These are phyloP conservation scores for Drosophila lini DNA, from an alignment of 1,140 invertebrate genomes.

Conservation along the genomic window DNA sequence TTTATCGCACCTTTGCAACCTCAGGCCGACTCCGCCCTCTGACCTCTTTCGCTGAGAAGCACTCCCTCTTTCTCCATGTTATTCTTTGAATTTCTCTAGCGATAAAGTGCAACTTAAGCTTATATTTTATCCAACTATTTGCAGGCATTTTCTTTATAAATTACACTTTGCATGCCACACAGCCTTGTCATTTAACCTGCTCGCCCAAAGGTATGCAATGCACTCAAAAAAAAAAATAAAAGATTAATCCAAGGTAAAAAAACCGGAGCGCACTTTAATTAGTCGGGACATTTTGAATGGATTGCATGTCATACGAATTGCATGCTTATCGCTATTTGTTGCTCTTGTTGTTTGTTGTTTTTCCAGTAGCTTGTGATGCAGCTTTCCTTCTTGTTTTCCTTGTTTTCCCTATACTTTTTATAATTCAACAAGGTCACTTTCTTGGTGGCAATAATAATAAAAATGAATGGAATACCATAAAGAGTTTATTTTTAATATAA, in stretches of 20 bases:
- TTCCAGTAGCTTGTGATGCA: conserved; percentile 8
- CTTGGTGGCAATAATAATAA: conserved; percentile 29
- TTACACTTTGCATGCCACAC: conserved; percentile 34
- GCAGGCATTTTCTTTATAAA: conserved; percentile 23
- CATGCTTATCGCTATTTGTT: conserved; percentile 53
- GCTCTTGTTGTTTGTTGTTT: conserved; percentile 12
- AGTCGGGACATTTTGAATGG: conserved; percentile 52
- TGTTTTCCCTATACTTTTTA: neutral
- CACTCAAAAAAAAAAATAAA: conserved; percentile 17
- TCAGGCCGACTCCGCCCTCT: conserved; percentile 31
- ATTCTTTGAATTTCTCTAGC: conserved; percentile 5
- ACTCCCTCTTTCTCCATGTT: neutral
- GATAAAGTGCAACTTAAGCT: conserved; percentile 48
- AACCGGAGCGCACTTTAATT: conserved; percentile 57
- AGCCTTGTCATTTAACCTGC: conserved; percentile 22
- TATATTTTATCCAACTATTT: conserved; percentile 14
- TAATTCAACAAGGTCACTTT: conserved; percentile 49
- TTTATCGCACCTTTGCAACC: conserved; percentile 56
- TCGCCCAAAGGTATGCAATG: conserved; percentile 34
- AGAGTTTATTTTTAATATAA: conserved; percentile 56
- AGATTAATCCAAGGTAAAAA: conserved; percentile 12
- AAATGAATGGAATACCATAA: conserved; percentile 51
- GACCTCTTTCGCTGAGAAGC: conserved; percentile 15
- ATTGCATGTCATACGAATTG: conserved; percentile 69
- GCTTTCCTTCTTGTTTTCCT: neutral